Conservation (phyloP, 2,113 vertebrate species). For the Lipotes vexillifer region DNA sequence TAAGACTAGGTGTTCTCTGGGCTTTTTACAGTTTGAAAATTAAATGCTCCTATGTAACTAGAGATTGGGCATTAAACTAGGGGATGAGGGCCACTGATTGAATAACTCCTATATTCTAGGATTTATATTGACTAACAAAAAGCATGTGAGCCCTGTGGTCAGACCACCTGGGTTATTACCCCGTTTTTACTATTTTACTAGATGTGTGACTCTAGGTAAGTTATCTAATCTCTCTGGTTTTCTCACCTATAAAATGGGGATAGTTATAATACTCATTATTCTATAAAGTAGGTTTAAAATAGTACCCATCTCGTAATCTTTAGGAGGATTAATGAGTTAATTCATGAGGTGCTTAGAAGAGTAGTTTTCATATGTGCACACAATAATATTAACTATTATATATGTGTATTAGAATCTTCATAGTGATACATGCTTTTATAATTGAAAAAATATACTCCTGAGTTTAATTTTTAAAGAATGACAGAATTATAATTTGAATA, state of each 20-base stretch:
- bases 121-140: not conserved
- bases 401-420: not conserved
- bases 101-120: not conserved
- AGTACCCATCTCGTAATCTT: not conserved
- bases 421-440: not conserved
- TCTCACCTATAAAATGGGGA: not conserved
- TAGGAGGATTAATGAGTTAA: not conserved
- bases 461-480: not conserved
- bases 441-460: not conserved
- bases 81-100: not conserved
- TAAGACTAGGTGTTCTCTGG: not conserved
- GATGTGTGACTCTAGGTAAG: not conserved
- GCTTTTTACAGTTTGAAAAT: not conserved
- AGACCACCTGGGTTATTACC: not conserved
- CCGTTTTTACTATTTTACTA: not conserved
- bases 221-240: not conserved
- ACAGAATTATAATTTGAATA: not conserved
- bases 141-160: not conserved
- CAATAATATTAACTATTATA: not conserved
- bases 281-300: not conserved
- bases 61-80: not conserved
- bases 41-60: not conserved
- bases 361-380: not conserved
- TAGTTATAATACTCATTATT: not conserved
- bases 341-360: not conserved